These are phyloP conservation scores for Lacerta bilineata DNA, from an alignment of 2,797 vertebrate genomes.

Conservation along the genomic window DNA sequence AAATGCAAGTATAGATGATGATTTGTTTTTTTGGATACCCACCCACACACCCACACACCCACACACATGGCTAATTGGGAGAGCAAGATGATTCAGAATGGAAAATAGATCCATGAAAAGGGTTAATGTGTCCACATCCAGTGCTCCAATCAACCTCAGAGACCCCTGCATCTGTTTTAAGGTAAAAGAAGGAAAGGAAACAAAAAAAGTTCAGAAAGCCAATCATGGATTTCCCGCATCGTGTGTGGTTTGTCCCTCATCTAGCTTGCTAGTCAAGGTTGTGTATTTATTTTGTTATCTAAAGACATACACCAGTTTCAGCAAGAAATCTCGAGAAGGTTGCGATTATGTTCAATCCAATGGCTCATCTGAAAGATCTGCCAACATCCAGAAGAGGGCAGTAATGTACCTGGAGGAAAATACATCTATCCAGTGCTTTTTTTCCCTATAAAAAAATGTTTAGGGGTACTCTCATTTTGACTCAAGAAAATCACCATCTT, in stretches of 20 bases:
- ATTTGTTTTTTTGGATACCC: neutral
- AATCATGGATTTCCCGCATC: neutral
- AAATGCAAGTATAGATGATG: neutral
- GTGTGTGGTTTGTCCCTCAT: neutral
- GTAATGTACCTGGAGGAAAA: constrained; percentile 34
- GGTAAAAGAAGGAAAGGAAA: neutral
- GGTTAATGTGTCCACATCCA: neutral
- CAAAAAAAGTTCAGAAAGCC: neutral
- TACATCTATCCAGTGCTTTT: neutral
- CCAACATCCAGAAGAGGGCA: constrained; percentile 61
- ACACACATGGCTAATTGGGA: neutral
- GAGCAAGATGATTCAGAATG: neutral
- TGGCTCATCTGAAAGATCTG: neutral
- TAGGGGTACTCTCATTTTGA: too few relatives aligned
- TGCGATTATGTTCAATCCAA: neutral
- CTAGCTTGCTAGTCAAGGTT: neutral
- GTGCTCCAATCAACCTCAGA: neutral
- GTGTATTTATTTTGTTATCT: neutral
- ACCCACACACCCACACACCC: neutral
- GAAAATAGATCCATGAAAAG: neutral
- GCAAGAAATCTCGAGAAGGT: neutral
- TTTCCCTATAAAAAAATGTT: too few relatives aligned
- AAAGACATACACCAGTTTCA: neutral
- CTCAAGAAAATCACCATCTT: too few relatives aligned
- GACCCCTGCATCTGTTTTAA: neutral